These are phyloP conservation scores for Saccopteryx bilineata DNA, from an alignment of 2,113 vertebrate species.

Conservation along the genomic window DNA sequence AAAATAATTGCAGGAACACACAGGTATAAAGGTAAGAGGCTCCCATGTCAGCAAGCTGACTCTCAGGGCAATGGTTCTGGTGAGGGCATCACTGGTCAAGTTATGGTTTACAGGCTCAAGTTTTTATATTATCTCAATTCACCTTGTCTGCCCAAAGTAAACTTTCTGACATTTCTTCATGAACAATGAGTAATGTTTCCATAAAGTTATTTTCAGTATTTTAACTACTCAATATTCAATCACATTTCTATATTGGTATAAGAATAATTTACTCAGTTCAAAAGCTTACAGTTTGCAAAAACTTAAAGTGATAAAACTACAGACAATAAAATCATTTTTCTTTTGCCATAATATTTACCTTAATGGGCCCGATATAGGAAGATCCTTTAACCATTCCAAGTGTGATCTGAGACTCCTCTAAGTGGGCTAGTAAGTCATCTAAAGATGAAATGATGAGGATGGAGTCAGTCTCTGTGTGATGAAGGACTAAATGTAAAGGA, in stretches of 20 bases:
- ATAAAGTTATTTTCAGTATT: background rate
- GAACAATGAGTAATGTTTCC: background rate
- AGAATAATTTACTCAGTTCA: background rate
- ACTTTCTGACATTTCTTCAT: slow-evolving; percentile 18
- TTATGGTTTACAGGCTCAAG: background rate
- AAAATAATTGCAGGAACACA: background rate
- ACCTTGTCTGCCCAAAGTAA: background rate
- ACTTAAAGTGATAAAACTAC: background rate
- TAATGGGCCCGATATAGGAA: slow-evolving; percentile 83
- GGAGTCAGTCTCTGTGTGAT: slow-evolving; percentile 72
- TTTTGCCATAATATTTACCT: slow-evolving; percentile 78
- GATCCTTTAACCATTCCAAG: slow-evolving; percentile 85
- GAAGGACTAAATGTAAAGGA: slow-evolving; percentile 82
- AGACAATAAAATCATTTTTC: background rate
- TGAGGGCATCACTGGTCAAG: background rate
- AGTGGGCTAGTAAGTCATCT: slow-evolving; percentile 82
- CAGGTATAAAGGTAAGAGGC: background rate
- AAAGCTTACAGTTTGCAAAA: background rate
- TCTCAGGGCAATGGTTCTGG: background rate
- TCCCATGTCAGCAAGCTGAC: background rate
- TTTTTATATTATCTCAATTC: background rate
- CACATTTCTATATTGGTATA: background rate
- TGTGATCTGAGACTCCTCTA: slow-evolving; percentile 86
- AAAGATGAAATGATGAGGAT: slow-evolving; percentile 83
- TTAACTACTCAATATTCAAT: background rate